Evolutionary conservation across 2,888 invertebrate genomes (phyloP), one percentile per base, ranked within the genome.

Genomic region (Stegana nigrithorax): DNA sequence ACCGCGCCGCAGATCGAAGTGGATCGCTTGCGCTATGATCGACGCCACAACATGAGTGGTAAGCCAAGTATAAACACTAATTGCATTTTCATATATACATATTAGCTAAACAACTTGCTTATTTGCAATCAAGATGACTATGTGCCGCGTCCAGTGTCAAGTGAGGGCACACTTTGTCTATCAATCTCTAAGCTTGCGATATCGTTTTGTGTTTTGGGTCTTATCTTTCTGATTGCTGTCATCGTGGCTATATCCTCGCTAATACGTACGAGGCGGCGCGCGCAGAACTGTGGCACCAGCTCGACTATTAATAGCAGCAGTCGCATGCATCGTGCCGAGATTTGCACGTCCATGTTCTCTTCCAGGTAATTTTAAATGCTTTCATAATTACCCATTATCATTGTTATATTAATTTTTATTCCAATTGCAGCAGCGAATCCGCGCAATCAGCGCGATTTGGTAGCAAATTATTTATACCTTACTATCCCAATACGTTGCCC

Each of bases 181-280:
- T 92, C 92, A 8, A 90, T 92, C 14, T 91, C 92, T 6, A 92
- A 91, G 86, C 89, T 93, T 88, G 92, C 93, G 10, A 86, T 92
- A 56, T 90, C 92, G 0, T 92, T 93, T 78, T 91, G 92, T 76
- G 86, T 91, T 0, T 84, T 93, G 72, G 91, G 93, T 4, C 84
- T 92, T 5, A 90, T 93, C 67, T 91, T 93, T 82, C 85, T 93
- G 0, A 87, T 90, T 60, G 93, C 92, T 6, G 89, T 92, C 7
- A 88, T 91, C 2, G 89, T 92, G 10, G 90, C 92, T 2, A 89
- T 91, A 63, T 89, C 89, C 36, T 91, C 91, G 2, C 82, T 92
- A 57, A 86, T 91, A 73, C 87, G 90, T 78, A 89, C 90, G 8
- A 87, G 90, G 78, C 86, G 81, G 3, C 76, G 78, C 6, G 71